phyloP scores from a whole-genome alignment of 1,140 invertebrate species.

The Mya arenaria region DNA sequence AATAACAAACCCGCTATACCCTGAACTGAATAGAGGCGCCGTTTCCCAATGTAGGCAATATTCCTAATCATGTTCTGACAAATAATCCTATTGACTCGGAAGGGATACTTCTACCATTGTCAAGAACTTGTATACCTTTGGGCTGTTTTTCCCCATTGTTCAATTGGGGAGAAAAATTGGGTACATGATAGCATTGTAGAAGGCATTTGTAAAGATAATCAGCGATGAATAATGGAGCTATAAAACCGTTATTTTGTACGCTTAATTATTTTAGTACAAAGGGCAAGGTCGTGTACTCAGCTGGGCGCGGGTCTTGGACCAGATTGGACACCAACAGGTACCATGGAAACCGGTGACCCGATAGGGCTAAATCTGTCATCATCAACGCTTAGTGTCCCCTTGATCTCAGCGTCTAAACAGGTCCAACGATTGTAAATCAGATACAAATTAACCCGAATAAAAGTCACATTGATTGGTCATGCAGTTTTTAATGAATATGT shows the following conservation, averaged over 20 bases:
- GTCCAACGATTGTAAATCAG: slow-evolving; percentile 40
- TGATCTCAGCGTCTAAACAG: slow-evolving; percentile 31
- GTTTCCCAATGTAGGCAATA: slow-evolving; percentile 34
- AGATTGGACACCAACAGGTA: slow-evolving; percentile 55
- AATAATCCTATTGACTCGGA: neutral
- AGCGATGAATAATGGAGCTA: slow-evolving; percentile 43
- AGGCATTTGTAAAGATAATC: slow-evolving; percentile 49
- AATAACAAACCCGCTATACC: neutral
- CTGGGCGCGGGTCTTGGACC: slow-evolving; percentile 20
- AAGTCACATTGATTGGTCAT: neutral
- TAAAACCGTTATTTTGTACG: slow-evolving; percentile 55
- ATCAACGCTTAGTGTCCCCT: slow-evolving; percentile 41
- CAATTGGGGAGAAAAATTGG: slow-evolving; percentile 46
- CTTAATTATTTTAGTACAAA: slow-evolving; percentile 57
- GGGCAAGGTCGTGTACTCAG: slow-evolving; percentile 38
- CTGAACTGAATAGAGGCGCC: neutral
- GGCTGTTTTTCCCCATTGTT: slow-evolving; percentile 52
- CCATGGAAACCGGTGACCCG: slow-evolving; percentile 31
- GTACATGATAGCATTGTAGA: slow-evolving; percentile 52
- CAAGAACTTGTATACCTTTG: slow-evolving; percentile 19
- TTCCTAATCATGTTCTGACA: slow-evolving; percentile 9
- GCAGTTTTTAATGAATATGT: neutral
- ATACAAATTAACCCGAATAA: neutral
- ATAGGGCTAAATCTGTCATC: slow-evolving; percentile 53
- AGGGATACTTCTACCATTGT: neutral